Base-by-base conservation (phyloP, 1,140 invertebrate genomes). In the Lepidurus arcticus region DNA sequence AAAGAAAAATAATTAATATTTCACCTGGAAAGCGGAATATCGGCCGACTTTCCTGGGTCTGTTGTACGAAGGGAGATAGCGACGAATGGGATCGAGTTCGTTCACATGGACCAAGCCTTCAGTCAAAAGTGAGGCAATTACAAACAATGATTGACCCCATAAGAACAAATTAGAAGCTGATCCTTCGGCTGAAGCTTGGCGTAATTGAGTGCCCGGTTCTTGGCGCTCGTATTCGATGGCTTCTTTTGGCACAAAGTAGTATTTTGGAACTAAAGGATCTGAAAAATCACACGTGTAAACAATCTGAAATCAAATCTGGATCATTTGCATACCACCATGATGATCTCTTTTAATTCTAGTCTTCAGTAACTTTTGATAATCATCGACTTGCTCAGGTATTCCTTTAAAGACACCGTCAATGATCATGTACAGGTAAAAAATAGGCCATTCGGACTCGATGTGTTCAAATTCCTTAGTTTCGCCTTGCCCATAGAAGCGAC, bases 381-480 rank as follows among this genome's bases (percentile, higher is more conserved):
- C 91, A 80, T 96, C 91, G 21, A 96, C 92, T 88, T 98, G 94
- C 74, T 95, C 92, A n/a, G 93, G 92, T 79, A 96, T 73, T 75
- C 74, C 91, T 83, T 92, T 92, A 82, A 94, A 97, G 80, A 96
- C 92, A 79, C 96, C 94, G 86, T 98, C 96, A 81, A 99, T 97
- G 44, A 98, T 94, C 91, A 99, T 93, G 84, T 93, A 94, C 34
- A 96, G 91, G 83, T 92, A 97, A 87, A 99, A 98, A 13, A 99
- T 84, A 0, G 98, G 98, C 96, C 98, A 99, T 86, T 99, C 96
- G 83, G 94, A 95, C 87, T 99, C 98, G 73, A 99, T 91, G 26
- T 93, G 92, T 84, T 98, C 96, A 87, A 98, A 99, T 82, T 96
- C 91, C 89, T 98, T 91, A 5, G 90, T 91, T 85, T 92, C 91